A percentile compares a stretch with the other conserved stretches of the same genome.
These are phyloP conservation scores for Pogonocherus hispidulus DNA, from an alignment of 2,888 invertebrate genomes.

Conservation along the genomic window DNA sequence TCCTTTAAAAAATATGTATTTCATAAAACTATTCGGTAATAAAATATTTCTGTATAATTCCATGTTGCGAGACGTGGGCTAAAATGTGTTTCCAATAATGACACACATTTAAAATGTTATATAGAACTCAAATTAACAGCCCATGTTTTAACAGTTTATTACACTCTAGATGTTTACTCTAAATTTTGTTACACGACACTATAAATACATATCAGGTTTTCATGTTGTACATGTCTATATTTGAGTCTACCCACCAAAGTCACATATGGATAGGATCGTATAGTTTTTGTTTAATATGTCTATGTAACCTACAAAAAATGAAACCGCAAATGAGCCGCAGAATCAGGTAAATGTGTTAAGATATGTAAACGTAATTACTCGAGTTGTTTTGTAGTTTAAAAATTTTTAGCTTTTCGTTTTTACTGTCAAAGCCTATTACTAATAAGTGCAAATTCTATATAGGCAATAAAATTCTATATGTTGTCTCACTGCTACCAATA, in stretches of 20 bases:
- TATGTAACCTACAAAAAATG: too few relatives aligned
- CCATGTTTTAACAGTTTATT: slow-evolving; percentile 1
- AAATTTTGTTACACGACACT: neutral
- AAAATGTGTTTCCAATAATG: slow-evolving; percentile 15
- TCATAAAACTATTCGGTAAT: neutral
- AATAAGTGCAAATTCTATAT: too few relatives aligned
- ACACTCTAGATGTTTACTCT: slow-evolving; percentile 9
- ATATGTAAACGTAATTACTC: too few relatives aligned
- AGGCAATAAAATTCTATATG: too few relatives aligned
- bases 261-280: too few relatives aligned
- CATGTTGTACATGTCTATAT: neutral
- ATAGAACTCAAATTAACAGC: slow-evolving; percentile 10
- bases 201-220: slow-evolving; percentile 8
- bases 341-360: too few relatives aligned
- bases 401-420: too few relatives aligned
- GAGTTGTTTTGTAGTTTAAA: too few relatives aligned
- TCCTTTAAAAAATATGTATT: slow-evolving; percentile 1
- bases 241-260: neutral
- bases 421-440: too few relatives aligned
- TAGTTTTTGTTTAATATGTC: too few relatives aligned
- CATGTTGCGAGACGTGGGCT: neutral
- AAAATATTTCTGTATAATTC: neutral
- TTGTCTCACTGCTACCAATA: too few relatives aligned
- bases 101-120: slow-evolving; percentile 12
- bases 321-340: too few relatives aligned